These are phyloP conservation scores for Paraescarpia echinospica DNA, from an alignment of 1,140 invertebrate species.

Conservation along the genomic window DNA sequence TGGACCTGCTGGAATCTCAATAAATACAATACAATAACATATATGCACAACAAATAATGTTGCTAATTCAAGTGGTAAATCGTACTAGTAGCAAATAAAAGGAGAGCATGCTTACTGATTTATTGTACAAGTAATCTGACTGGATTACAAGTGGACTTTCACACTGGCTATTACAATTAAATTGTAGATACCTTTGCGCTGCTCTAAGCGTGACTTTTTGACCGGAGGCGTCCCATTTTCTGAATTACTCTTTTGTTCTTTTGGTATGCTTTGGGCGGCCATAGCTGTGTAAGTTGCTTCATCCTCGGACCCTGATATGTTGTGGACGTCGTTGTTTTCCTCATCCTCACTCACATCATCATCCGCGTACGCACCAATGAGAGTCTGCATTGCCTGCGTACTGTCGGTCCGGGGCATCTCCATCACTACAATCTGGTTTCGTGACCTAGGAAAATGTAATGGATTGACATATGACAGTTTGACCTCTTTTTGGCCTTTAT, in stretches of 20 bases:
- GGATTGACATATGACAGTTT: too few relatives aligned
- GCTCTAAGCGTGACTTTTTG: slow-evolving; percentile 18
- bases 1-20: too few relatives aligned
- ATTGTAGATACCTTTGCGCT: not conserved
- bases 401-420: slow-evolving; percentile 33
- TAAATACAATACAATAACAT: too few relatives aligned
- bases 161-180: too few relatives aligned
- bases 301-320: slow-evolving; percentile 43
- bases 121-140: too few relatives aligned
- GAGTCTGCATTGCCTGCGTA: slow-evolving; percentile 44
- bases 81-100: too few relatives aligned
- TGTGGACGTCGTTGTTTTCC: slow-evolving; percentile 35
- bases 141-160: too few relatives aligned
- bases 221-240: slow-evolving; percentile 36
- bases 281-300: slow-evolving; percentile 4
- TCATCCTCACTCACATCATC: slow-evolving; percentile 57
- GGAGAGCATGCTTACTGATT: too few relatives aligned
- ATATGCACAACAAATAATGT: not conserved
- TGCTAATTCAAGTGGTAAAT: too few relatives aligned
- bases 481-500: too few relatives aligned
- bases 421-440: not conserved
- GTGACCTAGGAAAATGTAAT: not conserved
- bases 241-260: slow-evolving; percentile 22
- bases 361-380: slow-evolving; percentile 59
- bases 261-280: not conserved